A percentile compares a stretch with the other conserved stretches of the same genome.
These are phyloP conservation scores for Pelobates fuscus DNA, from an alignment of 2,113 vertebrate genomes.

Conservation along the genomic window DNA sequence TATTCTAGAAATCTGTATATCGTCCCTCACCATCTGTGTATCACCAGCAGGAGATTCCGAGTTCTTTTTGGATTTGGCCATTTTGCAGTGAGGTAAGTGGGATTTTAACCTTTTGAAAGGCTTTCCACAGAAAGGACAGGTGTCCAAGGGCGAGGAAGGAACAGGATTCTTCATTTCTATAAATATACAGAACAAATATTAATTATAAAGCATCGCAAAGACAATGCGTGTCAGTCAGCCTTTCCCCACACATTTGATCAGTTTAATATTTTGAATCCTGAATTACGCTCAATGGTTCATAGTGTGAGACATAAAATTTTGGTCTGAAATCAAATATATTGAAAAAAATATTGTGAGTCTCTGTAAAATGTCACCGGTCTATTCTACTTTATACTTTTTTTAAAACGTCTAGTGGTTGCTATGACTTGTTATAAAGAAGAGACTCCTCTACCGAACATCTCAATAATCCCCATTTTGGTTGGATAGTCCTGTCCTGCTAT, in stretches of 20 bases:
- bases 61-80: constrained; percentile 52
- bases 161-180: constrained; percentile 18
- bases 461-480: no score
- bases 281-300: no score
- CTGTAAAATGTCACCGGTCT: no score
- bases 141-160: constrained; percentile 58
- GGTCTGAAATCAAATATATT: no score
- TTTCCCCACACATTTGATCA: background rate
- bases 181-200: background rate
- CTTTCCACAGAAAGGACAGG: constrained; percentile 81
- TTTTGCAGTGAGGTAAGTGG: constrained; percentile 84
- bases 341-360: no score
- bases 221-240: background rate
- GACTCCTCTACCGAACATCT: no score
- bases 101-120: constrained; percentile 82
- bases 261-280: background rate
- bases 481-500: no score
- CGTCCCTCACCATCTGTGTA: background rate
- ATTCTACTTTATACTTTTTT: no score
- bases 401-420: no score
- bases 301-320: no score
- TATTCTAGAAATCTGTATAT: background rate
- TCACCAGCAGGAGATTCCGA: background rate
- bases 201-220: background rate
- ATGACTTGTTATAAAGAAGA: no score